Evolutionary conservation across 2,113 vertebrate species (phyloP).

Genomic region (Chrysemys picta): DNA sequence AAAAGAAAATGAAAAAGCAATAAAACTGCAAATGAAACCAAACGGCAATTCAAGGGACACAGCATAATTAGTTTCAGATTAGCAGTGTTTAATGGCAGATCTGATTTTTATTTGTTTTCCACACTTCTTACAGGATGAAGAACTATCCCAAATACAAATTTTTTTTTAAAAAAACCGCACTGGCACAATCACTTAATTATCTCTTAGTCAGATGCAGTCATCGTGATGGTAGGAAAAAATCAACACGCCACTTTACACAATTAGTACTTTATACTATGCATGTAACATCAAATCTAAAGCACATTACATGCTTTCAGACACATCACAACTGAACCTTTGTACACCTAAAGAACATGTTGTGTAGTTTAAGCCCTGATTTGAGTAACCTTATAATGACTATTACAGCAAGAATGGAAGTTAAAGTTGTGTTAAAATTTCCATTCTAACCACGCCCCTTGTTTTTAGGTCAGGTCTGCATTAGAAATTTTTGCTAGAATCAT

Average conservation of each 20-base stretch:
- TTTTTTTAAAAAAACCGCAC: background rate
- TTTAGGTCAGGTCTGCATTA: background rate
- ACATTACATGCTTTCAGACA: background rate
- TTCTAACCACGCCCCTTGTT: background rate
- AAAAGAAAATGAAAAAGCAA: slow-evolving; percentile 35
- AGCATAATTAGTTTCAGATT: background rate
- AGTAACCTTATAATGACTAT: background rate
- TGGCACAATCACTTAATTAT: background rate
- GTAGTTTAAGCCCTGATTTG: background rate
- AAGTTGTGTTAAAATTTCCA: background rate
- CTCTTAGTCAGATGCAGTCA: background rate
- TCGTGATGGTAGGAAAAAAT: background rate
- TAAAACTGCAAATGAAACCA: background rate
- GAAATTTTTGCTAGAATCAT: background rate
- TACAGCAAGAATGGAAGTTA: background rate
- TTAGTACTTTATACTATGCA: background rate
- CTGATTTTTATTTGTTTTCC: background rate
- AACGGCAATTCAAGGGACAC: background rate
- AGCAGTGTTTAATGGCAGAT: background rate
- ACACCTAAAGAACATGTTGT: background rate
- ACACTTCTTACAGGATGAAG: background rate
- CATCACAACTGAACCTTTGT: background rate
- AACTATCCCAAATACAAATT: background rate
- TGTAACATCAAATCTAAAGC: slow-evolving; percentile 17
- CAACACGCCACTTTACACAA: background rate